phyloP scores from a whole-genome alignment of 1,140 invertebrate genomes.

The Homarus americanus region DNA sequence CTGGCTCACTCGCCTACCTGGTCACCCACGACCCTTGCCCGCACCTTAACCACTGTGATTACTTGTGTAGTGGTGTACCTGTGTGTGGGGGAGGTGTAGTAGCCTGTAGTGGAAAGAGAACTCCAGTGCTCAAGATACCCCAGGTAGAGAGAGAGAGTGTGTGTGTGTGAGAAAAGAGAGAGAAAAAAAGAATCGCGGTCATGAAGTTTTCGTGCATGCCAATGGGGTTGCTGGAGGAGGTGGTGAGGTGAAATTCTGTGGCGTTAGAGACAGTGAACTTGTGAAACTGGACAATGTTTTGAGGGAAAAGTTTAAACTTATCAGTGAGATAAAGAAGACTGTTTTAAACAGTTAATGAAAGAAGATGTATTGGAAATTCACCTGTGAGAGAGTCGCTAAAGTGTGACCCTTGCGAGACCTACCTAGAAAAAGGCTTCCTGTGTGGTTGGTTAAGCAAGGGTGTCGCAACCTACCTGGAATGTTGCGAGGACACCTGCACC shows the following conservation, averaged over 20 bases:
- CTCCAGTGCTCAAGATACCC: neutral
- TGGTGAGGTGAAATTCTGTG: neutral
- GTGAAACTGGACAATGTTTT: no score
- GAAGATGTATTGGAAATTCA: no score
- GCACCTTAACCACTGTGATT: constrained; percentile 5
- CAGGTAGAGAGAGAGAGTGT: neutral
- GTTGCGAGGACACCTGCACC: neutral
- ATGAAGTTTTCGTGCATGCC: neutral
- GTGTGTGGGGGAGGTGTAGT: neutral
- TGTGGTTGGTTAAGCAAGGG: neutral
- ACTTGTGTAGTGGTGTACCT: neutral
- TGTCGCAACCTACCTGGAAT: neutral
- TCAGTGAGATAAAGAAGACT: no score
- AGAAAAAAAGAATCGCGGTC: neutral
- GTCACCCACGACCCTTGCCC: neutral
- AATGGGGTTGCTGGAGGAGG: neutral
- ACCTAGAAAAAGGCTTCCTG: neutral
- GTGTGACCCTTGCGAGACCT: neutral
- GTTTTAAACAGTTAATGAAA: no score
- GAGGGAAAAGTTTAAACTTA: no score
- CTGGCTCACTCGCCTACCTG: neutral
- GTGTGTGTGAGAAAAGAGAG: neutral
- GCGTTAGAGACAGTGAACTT: no score
- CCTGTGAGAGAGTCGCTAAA: no score
- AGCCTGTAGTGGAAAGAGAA: neutral